Base-by-base conservation (phyloP, 2,888 invertebrate genomes). In the Palloptera scutellata region DNA sequence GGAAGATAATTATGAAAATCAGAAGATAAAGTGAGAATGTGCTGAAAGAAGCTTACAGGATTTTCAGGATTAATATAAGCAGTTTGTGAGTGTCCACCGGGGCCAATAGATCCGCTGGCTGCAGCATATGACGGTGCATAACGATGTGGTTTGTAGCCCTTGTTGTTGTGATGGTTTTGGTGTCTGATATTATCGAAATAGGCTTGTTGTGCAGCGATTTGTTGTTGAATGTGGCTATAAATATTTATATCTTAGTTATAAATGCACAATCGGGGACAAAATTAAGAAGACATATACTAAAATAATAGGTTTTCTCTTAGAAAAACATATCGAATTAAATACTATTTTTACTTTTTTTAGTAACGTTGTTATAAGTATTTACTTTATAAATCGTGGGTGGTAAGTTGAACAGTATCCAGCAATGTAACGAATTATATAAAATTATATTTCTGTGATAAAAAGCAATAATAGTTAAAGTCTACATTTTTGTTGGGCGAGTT, bases 21-120 rank as follows among this genome's bases (percentile, higher is more conserved):
- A 41, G 1, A 40, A 45, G 10, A 57, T 8, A 19, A 3, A 55
- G 1, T 9, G 1, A n/a, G 4, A 40, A 30, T 8, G 30, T n/a
- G 10, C 15, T 20, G 30, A 20, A n/a, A 8, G n/a, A 20, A 20
- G 54, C 86, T 86, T 85, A 91, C 91, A 59, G 88, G 87, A 82
- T 90, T 91, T 71, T 84, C 83, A 1, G 91, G 91, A 74, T 80
- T 88, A 42, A 91, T 87, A 9, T 83, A 83, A 30, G 90, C 90
- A 1, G 87, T 82, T 76, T 91, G 91, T 61, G 87, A 87, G 15
- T 83, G 81, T 68, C 85, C 89, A 19, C 84, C 86, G 0, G 89
- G 88, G 30, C 88, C 88, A 58, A 87, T 83, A 1, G 86, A 84
- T 0, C 87, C 89, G 51, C 87, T 82, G 1, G 91, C 88, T 54